phyloP scores from a whole-genome alignment of 1,140 invertebrate species.

The Pseudomyrmex gracilis region DNA sequence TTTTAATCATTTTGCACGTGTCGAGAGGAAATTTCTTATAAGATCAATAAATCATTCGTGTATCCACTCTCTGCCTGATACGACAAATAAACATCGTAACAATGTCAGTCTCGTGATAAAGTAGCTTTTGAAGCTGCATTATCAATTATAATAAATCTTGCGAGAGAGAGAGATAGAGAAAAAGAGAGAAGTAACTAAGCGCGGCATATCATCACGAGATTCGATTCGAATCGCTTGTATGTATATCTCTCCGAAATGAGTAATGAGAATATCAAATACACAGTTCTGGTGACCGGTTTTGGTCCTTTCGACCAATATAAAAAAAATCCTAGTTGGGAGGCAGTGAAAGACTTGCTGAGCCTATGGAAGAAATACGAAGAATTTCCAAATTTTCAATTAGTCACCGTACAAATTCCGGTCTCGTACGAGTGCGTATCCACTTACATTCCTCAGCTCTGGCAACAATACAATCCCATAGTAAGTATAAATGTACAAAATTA shows the following conservation, averaged over 20 bases:
- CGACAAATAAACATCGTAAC: too few relatives aligned
- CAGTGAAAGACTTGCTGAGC: constrained; percentile 86
- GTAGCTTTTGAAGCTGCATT: background rate
- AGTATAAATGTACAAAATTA: constrained; percentile 64
- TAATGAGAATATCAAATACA: constrained; percentile 17
- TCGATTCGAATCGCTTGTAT: background rate
- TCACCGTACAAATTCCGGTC: constrained; percentile 89
- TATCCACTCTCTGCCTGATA: background rate
- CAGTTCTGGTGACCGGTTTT: constrained; percentile 89
- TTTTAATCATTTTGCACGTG: background rate
- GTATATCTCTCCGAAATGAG: background rate
- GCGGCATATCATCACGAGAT: background rate
- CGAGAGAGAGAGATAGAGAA: too few relatives aligned
- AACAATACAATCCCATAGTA: constrained; percentile 88
- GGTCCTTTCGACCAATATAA: constrained; percentile 89
- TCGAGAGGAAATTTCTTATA: background rate
- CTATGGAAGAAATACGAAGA: constrained; percentile 82
- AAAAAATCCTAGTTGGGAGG: constrained; percentile 92
- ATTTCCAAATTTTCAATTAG: constrained; percentile 85
- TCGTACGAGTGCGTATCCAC: constrained; percentile 88
- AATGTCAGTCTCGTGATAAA: background rate
- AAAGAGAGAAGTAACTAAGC: too few relatives aligned
- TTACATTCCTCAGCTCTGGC: constrained; percentile 88
- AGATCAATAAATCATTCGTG: constrained; percentile 16
- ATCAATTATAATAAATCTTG: background rate